phyloP scores from a whole-genome alignment of 1,140 invertebrate genomes.

The Drosophila arawakana region DNA sequence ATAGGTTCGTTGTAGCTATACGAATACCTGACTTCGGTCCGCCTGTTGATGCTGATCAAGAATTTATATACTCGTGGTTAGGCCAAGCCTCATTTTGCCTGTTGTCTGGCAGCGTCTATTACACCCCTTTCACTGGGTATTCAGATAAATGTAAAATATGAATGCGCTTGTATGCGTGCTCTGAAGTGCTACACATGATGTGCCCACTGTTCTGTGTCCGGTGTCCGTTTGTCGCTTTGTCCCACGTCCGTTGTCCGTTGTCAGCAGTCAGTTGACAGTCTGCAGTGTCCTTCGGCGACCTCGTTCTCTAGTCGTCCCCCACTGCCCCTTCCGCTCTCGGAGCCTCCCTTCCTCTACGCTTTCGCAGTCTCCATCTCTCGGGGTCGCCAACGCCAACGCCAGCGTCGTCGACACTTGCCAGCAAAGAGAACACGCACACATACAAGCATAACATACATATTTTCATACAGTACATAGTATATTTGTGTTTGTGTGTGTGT shows the following conservation, averaged over 20 bases:
- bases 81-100: too few species aligned
- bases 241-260: slow-evolving; percentile 22
- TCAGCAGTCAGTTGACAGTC: slow-evolving; percentile 39
- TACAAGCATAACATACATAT: not conserved
- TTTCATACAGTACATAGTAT: not conserved
- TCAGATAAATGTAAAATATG: slow-evolving; percentile 24
- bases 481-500: not conserved
- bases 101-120: too few species aligned
- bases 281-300: slow-evolving; percentile 70
- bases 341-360: slow-evolving; percentile 9
- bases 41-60: too few species aligned
- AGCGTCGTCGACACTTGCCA: slow-evolving; percentile 44
- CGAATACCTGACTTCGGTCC: too few species aligned
- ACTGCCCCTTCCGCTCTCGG: not conserved
- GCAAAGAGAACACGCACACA: slow-evolving; percentile 11
- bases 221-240: slow-evolving; percentile 19
- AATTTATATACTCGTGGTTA: too few species aligned
- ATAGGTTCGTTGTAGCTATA: too few species aligned
- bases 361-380: slow-evolving; percentile 12
- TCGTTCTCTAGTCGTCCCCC: slow-evolving; percentile 41
- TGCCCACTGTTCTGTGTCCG: slow-evolving; percentile 39
- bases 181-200: slow-evolving; percentile 73
- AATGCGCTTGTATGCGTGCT: slow-evolving; percentile 56
- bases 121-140: too few species aligned
- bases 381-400: slow-evolving; percentile 16